Conservation (phyloP, 1,140 invertebrate genomes). For the Caenorhabditis elegans region WBcel235 BX284606.5:44501-45000, state of each 20-base stretch:
- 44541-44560: not conserved
- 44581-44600: not conserved
- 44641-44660: not conserved
- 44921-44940: too few relatives aligned
- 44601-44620: not conserved
- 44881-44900: not conserved
- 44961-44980: not conserved
- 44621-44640: not conserved
- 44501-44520: not conserved
- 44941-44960: too few relatives aligned
- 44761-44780: too few relatives aligned
- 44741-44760: too few relatives aligned
- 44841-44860: not conserved
- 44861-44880: too few relatives aligned
- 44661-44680: not conserved
- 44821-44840: not conserved
- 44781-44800: too few relatives aligned
- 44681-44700: not conserved
- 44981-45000: not conserved
- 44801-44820: too few relatives aligned
- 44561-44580: not conserved
- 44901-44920: not conserved
- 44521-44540: too few relatives aligned
- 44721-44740: too few relatives aligned
- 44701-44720: not conserved